Base-by-base conservation (phyloP, 2,113 vertebrate species). In the Crypturellus undulatus region DNA sequence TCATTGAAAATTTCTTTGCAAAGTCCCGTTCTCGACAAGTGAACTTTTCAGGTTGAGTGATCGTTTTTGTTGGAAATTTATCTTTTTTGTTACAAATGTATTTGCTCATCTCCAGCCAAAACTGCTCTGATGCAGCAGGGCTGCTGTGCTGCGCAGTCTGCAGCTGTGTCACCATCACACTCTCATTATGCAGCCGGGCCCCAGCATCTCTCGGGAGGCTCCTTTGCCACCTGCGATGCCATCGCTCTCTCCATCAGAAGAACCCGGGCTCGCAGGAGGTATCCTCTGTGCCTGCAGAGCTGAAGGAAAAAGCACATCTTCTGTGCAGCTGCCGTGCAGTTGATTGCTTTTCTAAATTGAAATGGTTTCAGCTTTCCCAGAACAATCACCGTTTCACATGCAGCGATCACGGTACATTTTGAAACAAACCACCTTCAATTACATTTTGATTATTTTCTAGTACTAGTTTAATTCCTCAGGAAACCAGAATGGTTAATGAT, bases 161-260 rank as follows among this genome's bases (percentile, higher is more conserved):
- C 59, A 65, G 36, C 47, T 43, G 67, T 68, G 32, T 76, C 22
- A 19, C 12, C 3, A 10, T 34, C 56, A 12, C 28, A 60, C 4
- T 62, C 12, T 49, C 68, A 4, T 56, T 40, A 9, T 11, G 52
- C 34, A 47, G 21, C 49, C 19, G 65, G 75, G 28, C 28, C 58
- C 25, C 28, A 72, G 49, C 54, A 58, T 47, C 25, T 30, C 25
- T 1, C 3, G 1, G 40, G 64, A 9, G 36, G 28, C 56, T 86
- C n/a, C 45, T 69, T 82, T 0, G 0, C 45, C 49, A 0, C 49
- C 62, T 26, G 42, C 76, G 38, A 20, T 62, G 36, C 40, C 49
- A 32, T 38, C 7, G 68, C 4, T 21, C 47, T 85, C 47, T 85
- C 47, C 26, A 1, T 9, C 32, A 64, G 36, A 49, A 28, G 47